These are phyloP conservation scores for Antheraea mylitta DNA, from an alignment of 1,140 invertebrate species.

Conservation along the genomic window DNA sequence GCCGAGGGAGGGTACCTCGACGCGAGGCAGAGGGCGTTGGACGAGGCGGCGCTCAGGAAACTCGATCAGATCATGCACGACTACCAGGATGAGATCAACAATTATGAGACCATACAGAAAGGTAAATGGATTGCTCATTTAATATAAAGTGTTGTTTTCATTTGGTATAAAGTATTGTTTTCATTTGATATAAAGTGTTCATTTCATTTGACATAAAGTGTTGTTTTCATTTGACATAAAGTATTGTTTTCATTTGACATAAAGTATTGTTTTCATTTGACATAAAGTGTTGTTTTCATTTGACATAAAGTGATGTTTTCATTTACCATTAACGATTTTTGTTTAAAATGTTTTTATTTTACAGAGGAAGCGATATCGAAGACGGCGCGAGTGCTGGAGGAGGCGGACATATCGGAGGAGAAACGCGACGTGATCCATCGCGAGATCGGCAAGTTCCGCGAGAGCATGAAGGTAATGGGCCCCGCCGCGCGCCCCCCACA, in stretches of 20 bases:
- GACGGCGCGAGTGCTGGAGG: conserved; percentile 80
- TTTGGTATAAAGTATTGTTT: too few species aligned
- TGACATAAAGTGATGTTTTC: too few species aligned
- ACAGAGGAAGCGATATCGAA: conserved; percentile 82
- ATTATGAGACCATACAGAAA: conserved; percentile 80
- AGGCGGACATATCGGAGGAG: conserved; percentile 96
- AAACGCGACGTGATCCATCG: conserved; percentile 96
- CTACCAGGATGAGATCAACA: conserved; percentile 89
- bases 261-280: too few species aligned
- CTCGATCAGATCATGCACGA: conserved; percentile 90
- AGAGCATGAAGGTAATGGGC: conserved; percentile 94
- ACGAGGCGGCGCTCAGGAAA: conserved; percentile 85
- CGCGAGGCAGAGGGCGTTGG: conserved; percentile 86
- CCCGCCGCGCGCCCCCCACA: conserved; percentile 2
- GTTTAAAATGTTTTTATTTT: neutral
- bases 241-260: too few species aligned
- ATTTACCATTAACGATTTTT: too few species aligned
- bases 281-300: too few species aligned
- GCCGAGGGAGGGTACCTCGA: conserved; percentile 86
- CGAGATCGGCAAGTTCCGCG: conserved; percentile 98
- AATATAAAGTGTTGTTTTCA: too few species aligned
- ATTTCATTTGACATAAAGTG: too few species aligned
- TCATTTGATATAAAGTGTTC: too few species aligned
- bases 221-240: too few species aligned
- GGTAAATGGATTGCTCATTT: conserved; percentile 36